Conservation (phyloP, 2,113 vertebrate species). For the Lucifuga dentata region DNA sequence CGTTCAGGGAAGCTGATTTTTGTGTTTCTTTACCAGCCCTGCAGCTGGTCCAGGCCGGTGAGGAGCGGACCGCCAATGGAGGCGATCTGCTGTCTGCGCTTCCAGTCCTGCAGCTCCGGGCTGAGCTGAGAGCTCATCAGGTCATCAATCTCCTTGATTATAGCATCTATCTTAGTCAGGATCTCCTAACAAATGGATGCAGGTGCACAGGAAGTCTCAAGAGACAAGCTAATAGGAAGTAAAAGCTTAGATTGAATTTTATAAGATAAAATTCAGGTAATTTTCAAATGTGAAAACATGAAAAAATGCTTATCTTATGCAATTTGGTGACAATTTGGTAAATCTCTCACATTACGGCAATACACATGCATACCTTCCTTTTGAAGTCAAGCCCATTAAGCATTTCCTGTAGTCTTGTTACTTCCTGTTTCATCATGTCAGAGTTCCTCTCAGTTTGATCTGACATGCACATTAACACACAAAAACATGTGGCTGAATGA, state of each 20-base stretch:
- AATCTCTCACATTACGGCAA: too few species aligned
- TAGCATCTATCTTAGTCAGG: conserved; percentile 89
- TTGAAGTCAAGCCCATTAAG: conserved; percentile 96
- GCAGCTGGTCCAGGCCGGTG: conserved; percentile 92
- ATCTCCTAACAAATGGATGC: conserved; percentile 85
- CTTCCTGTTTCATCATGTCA: conserved; percentile 89
- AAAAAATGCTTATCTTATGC: too few species aligned
- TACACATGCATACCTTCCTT: conserved; percentile 86
- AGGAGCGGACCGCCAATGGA: conserved; percentile 94
- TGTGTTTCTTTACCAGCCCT: conserved; percentile 89
- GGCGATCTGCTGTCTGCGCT: conserved; percentile 92
- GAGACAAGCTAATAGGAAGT: too few species aligned
- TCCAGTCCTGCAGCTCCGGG: conserved; percentile 94
- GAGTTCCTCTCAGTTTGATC: conserved; percentile 90
- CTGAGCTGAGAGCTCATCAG: conserved; percentile 89
- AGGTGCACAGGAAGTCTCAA: too few species aligned
- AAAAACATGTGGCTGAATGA: not conserved
- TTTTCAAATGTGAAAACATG: too few species aligned
- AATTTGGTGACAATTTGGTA: too few species aligned
- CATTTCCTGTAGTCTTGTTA: conserved; percentile 91
- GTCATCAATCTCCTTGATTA: conserved; percentile 90
- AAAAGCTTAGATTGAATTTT: too few species aligned
- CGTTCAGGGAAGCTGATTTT: not conserved
- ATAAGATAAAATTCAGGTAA: too few species aligned
- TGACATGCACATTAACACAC: conserved; percentile 65